phyloP scores from a whole-genome alignment of 2,113 vertebrate genomes.

The Muscicapa adusta region DNA sequence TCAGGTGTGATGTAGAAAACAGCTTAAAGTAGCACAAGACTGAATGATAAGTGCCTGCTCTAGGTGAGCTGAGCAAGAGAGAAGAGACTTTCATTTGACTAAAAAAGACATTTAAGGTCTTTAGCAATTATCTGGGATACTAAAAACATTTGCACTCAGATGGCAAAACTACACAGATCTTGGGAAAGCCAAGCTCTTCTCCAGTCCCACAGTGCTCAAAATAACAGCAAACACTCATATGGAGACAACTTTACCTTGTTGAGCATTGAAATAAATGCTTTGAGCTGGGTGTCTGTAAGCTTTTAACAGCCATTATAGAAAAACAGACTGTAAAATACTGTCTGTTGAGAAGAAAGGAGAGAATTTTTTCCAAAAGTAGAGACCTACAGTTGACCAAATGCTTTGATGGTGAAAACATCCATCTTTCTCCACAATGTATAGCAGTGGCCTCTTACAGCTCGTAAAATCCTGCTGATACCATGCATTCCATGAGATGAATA shows the following conservation, averaged over 20 bases:
- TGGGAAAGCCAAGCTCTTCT: neutral
- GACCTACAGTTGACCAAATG: neutral
- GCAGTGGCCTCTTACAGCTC: neutral
- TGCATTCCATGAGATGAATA: neutral
- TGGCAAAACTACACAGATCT: neutral
- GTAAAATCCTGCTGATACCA: neutral
- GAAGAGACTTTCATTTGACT: neutral
- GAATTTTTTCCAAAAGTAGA: neutral
- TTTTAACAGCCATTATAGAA: neutral
- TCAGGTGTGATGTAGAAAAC: neutral
- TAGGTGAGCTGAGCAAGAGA: neutral
- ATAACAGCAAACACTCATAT: neutral
- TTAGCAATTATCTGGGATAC: neutral
- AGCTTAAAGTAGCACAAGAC: neutral
- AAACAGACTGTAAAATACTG: neutral
- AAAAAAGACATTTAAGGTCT: neutral
- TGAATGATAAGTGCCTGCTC: neutral
- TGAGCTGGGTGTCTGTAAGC: neutral
- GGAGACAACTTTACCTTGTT: neutral
- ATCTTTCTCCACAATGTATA: neutral
- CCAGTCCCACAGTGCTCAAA: neutral
- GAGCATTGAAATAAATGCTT: neutral
- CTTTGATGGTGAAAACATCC: neutral
- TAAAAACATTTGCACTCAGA: neutral
- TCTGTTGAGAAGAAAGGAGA: neutral